These are phyloP conservation scores for Microtus montanus DNA, from an alignment of 2,113 vertebrate genomes.

Conservation along the genomic window DNA sequence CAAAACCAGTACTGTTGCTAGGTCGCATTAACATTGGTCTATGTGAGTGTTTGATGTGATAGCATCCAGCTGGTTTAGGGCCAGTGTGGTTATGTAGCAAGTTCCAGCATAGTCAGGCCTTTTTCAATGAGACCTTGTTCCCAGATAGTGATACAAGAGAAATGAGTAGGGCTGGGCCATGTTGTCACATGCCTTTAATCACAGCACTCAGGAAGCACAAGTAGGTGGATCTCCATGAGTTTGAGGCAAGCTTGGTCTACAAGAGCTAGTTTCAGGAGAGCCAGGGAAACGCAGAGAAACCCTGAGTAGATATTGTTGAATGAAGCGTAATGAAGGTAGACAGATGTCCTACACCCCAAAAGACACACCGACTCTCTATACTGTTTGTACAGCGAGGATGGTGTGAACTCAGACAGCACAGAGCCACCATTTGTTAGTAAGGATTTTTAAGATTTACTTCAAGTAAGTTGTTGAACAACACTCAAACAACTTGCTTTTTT, in stretches of 20 bases:
- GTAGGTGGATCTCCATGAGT: too few species aligned
- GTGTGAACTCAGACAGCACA: not conserved
- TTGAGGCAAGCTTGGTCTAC: too few species aligned
- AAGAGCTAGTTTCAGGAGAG: too few species aligned
- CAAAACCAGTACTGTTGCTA: not conserved
- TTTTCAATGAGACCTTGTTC: not conserved
- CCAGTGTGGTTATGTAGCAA: not conserved
- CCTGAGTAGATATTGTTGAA: not conserved
- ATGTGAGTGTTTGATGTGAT: not conserved
- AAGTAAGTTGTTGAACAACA: not conserved
- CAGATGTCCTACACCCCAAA: not conserved
- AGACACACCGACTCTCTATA: accelerated
- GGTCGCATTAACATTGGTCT: not conserved
- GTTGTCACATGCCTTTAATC: too few species aligned
- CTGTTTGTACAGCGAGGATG: not conserved
- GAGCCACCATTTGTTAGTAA: not conserved
- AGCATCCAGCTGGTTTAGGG: not conserved
- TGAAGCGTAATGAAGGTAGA: not conserved
- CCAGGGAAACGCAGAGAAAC: too few species aligned
- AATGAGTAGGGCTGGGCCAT: not conserved
- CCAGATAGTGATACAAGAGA: not conserved
- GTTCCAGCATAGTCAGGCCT: not conserved
- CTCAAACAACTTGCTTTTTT: not conserved
- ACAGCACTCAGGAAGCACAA: too few species aligned
- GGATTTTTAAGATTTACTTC: not conserved